Conservation (phyloP, 2,113 vertebrate species). For the Bubalus kerabau region DNA sequence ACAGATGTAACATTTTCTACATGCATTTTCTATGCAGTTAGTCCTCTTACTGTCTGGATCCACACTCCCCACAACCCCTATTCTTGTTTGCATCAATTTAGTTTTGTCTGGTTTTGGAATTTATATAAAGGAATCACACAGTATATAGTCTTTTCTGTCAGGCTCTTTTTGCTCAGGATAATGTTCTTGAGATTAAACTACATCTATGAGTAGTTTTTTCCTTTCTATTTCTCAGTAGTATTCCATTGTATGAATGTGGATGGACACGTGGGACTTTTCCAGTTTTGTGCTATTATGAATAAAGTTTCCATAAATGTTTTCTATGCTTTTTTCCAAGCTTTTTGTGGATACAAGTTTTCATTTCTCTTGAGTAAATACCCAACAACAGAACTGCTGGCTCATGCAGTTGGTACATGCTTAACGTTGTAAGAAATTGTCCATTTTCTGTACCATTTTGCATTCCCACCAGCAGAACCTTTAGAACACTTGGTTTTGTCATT, state of each 20-base stretch:
- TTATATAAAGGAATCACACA: background rate
- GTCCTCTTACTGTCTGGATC: background rate
- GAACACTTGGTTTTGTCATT: background rate
- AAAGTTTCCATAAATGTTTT: background rate
- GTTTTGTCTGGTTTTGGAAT: background rate
- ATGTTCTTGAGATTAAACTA: background rate
- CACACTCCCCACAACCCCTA: background rate
- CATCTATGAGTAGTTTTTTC: background rate
- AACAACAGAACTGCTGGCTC: background rate
- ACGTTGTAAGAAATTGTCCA: background rate
- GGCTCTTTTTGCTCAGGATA: background rate
- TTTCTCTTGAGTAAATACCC: background rate
- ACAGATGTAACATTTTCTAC: background rate
- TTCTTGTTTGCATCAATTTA: background rate
- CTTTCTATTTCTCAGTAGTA: background rate
- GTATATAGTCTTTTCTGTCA: background rate
- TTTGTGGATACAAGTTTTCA: background rate
- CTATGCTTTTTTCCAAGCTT: background rate
- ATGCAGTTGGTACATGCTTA: background rate
- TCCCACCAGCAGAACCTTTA: background rate
- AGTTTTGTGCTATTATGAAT: background rate
- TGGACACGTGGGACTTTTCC: background rate
- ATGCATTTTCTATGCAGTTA: background rate
- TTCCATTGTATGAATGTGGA: background rate
- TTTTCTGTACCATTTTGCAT: background rate